A percentile compares a stretch with the other conserved stretches of the same genome.
Conservation (phyloP, 2,888 invertebrate genomes). For the Mactromeris polynyma region DNA sequence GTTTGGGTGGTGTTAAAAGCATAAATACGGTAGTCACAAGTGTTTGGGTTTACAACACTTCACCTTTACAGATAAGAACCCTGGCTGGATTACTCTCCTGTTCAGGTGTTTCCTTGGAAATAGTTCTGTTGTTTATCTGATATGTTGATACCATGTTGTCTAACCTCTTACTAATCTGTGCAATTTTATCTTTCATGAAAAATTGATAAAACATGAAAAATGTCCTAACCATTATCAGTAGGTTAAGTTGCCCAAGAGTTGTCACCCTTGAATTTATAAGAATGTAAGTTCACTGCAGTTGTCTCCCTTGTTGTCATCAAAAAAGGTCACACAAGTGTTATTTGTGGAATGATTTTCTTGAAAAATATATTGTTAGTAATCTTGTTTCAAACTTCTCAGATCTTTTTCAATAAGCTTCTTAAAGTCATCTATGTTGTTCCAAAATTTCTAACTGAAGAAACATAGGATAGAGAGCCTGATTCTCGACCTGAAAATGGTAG, state of each 20-base stretch:
- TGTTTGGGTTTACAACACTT: background rate
- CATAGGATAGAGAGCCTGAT: too few relatives aligned
- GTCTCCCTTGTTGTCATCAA: background rate
- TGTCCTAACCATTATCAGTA: background rate
- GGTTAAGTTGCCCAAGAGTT: background rate
- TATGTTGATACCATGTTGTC: background rate
- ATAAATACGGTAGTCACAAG: background rate
- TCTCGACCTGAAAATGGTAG: too few relatives aligned
- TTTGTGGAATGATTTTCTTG: too few relatives aligned
- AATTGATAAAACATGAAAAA: background rate
- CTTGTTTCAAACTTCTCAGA: too few relatives aligned
- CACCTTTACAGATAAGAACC: background rate
- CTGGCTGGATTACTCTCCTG: background rate
- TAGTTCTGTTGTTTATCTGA: background rate
- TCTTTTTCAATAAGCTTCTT: too few relatives aligned
- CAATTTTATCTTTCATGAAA: slow-evolving; percentile 2
- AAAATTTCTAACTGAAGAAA: too few relatives aligned
- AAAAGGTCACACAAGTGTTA: background rate
- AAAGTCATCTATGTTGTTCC: too few relatives aligned
- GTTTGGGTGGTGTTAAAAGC: background rate
- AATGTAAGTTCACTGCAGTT: background rate
- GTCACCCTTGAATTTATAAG: background rate
- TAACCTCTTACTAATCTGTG: background rate
- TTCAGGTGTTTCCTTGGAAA: background rate
- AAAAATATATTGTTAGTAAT: too few relatives aligned